Conservation (phyloP, 2,888 invertebrate species). For the Synanthedon formicaeformis region DNA sequence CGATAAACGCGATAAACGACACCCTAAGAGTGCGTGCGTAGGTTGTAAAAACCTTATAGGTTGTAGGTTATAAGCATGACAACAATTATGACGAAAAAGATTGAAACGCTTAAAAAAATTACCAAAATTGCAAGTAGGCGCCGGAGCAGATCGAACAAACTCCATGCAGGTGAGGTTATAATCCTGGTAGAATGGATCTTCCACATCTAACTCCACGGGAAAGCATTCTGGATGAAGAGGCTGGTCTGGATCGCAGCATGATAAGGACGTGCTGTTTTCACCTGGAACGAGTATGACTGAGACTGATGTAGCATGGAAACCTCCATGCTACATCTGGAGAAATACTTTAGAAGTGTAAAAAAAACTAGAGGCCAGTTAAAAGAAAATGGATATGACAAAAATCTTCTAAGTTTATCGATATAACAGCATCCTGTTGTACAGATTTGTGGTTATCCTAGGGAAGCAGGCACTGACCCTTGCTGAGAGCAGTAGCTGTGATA, state of each 20-base stretch:
- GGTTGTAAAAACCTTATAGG: no score
- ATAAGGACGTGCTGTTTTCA: conserved; percentile 76
- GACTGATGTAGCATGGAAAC: no score
- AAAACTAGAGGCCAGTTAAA: no score
- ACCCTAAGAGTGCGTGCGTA: no score
- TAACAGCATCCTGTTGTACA: no score
- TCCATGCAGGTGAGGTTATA: conserved; percentile 85
- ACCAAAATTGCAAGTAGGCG: conserved; percentile 81
- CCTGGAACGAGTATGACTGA: conserved; percentile 29
- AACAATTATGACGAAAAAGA: background rate
- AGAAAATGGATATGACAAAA: no score
- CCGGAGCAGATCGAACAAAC: conserved; percentile 85
- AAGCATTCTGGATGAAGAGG: conserved; percentile 82
- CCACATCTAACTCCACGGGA: conserved; percentile 75
- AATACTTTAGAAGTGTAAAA: no score
- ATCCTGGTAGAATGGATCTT: conserved; percentile 77
- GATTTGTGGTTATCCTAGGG: background rate
- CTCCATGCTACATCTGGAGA: no score
- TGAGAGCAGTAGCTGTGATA: conserved; percentile 85
- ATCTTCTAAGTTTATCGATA: no score
- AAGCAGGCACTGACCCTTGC: conserved; percentile 60
- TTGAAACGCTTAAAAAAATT: conserved; percentile 8
- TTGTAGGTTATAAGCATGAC: background rate
- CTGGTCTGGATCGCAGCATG: conserved; percentile 72
- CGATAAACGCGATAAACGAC: no score